Percentiles rank a stretch among this genome's conserved stretches.
phyloP scores from a whole-genome alignment of 1,140 invertebrate genomes.

The Zaprionus lachaisei region DNA sequence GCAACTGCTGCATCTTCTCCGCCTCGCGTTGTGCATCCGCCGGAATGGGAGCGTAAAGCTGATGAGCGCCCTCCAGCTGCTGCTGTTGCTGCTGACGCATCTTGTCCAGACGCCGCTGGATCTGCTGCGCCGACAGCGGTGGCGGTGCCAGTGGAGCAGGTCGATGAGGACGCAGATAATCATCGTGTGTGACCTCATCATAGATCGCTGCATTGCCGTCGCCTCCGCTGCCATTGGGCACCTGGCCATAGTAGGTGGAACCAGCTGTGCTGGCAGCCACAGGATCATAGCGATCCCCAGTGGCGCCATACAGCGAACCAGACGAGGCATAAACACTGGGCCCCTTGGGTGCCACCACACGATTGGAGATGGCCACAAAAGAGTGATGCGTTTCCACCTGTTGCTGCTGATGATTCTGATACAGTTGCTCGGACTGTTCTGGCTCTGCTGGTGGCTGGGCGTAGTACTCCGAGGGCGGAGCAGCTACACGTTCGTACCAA shows the following conservation, averaged over 20 bases:
- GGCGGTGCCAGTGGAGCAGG: conserved; percentile 80
- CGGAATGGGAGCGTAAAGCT: conserved; percentile 78
- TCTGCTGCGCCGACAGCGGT: conserved; percentile 78
- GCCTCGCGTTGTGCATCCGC: conserved; percentile 68
- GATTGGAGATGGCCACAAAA: conserved; percentile 82
- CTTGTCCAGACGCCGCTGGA: conserved; percentile 82
- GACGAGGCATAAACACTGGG: conserved; percentile 59
- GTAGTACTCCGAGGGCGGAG: conserved; percentile 66
- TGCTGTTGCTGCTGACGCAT: conserved; percentile 85
- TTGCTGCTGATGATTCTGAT: conserved; percentile 66
- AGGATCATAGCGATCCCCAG: conserved; percentile 63
- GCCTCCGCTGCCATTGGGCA: conserved; percentile 61
- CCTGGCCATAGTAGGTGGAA: conserved; percentile 77
- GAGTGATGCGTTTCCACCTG: conserved; percentile 64
- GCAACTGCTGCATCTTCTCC: conserved; percentile 72
- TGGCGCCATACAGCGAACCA: conserved; percentile 59
- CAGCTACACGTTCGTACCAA: conserved; percentile 83
- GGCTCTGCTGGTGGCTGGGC: conserved; percentile 58
- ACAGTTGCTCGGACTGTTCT: conserved; percentile 56
- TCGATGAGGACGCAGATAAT: conserved; percentile 78
- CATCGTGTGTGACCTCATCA: conserved; percentile 78
- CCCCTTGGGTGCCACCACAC: conserved; percentile 67
- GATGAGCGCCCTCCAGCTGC: conserved; percentile 80
- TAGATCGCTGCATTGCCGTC: conserved; percentile 54
- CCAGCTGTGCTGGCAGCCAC: conserved; percentile 73